Evolutionary conservation across 92 coral and sea anemone species (phyloP).

Genomic region (Micromussa lordhowensis): DNA sequence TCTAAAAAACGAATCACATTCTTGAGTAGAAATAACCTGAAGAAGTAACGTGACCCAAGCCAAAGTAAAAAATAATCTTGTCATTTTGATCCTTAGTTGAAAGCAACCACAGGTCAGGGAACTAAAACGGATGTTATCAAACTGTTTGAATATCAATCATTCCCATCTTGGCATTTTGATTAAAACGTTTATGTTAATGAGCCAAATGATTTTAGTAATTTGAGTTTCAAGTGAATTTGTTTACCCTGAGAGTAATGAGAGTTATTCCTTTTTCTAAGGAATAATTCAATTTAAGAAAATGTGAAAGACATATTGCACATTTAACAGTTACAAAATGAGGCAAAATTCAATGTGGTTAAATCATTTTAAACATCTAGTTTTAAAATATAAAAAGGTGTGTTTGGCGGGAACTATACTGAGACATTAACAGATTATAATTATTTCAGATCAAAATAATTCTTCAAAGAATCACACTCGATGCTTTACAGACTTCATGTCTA

Average conservation of each 20-base stretch:
- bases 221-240: neutral
- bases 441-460: neutral
- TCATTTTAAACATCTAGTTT: neutral
- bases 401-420: neutral
- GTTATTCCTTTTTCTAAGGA: neutral
- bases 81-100: neutral
- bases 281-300: neutral
- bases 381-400: neutral
- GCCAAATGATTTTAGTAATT: neutral
- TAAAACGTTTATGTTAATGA: slow-evolving; percentile 10
- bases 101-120: neutral
- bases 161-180: neutral
- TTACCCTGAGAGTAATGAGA: neutral
- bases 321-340: neutral
- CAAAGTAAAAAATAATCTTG: neutral
- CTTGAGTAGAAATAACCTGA: neutral
- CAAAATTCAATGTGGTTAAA: neutral
- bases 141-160: neutral
- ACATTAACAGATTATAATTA: neutral
- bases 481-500: neutral
- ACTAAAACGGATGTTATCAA: neutral
- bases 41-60: neutral
- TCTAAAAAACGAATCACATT: neutral
- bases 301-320: no score
- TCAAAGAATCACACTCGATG: neutral